Conservation (phyloP, 2,113 vertebrate genomes). For the Platycercus adscitus region DNA sequence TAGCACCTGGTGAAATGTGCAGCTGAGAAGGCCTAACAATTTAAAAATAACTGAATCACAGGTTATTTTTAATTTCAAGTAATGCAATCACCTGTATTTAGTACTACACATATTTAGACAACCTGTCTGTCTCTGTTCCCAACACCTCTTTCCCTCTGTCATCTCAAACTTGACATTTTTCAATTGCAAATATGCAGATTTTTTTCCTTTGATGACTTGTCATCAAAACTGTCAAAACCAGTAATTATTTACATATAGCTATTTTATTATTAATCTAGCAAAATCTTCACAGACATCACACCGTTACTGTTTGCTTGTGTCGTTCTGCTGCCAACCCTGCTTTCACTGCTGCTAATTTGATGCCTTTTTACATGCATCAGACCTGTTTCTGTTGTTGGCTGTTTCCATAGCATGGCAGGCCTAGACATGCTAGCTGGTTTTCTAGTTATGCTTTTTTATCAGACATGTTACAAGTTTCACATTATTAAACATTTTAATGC, state of each 20-base stretch:
- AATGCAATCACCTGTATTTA: conserved; percentile 76
- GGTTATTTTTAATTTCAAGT: conserved; percentile 78
- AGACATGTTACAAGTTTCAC: neutral
- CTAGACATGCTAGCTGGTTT: neutral
- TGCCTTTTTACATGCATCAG: neutral
- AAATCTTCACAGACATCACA: conserved; percentile 38
- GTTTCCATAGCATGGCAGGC: neutral
- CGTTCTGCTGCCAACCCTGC: conserved; percentile 39
- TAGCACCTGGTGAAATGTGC: conserved; percentile 65
- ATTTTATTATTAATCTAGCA: conserved; percentile 69
- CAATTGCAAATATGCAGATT: conserved; percentile 53
- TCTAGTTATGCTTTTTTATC: neutral
- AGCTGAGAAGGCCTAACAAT: conserved; percentile 51
- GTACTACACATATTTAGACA: conserved; percentile 78
- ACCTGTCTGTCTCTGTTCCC: conserved; percentile 70
- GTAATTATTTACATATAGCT: conserved; percentile 70
- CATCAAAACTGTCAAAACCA: conserved; percentile 70
- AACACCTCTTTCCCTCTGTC: conserved; percentile 56
- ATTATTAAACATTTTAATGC: neutral
- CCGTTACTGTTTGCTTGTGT: conserved; percentile 15
- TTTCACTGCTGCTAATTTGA: neutral
- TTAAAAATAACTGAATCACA: conserved; percentile 73
- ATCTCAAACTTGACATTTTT: conserved; percentile 64
- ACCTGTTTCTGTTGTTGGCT: neutral
- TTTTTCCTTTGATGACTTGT: conserved; percentile 35